Conservation (phyloP, 2,113 vertebrate species). For the Cryptomyrus ogoouensis region DNA sequence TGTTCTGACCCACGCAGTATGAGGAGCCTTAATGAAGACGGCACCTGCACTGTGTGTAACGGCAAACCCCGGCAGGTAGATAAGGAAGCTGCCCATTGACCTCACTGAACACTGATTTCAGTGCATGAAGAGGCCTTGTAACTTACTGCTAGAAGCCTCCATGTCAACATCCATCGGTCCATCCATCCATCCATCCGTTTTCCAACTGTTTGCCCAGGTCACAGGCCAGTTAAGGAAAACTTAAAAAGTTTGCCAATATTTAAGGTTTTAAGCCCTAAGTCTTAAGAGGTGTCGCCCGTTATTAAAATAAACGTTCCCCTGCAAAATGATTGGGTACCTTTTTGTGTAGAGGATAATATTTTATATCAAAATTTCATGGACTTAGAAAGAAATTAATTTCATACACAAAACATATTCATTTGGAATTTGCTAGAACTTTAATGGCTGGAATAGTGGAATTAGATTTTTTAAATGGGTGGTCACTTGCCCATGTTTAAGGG, state of each 20-base stretch:
- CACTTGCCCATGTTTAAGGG: not conserved
- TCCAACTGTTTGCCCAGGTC: not conserved
- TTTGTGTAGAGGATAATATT: not conserved
- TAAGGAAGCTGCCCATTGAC: not conserved
- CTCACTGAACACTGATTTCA: not conserved
- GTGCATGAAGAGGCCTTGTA: not conserved
- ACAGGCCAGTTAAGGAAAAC: not conserved
- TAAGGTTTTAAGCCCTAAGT: not conserved
- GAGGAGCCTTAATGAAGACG: not conserved
- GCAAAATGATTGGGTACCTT: not conserved
- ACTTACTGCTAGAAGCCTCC: not conserved
- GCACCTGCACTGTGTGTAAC: too few relatives aligned
- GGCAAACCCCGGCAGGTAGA: too few relatives aligned
- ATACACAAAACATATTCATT: not conserved
- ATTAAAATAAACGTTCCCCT: not conserved
- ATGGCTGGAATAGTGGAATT: not conserved
- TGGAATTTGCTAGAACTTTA: not conserved
- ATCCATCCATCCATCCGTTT: not conserved
- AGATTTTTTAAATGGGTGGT: not conserved
- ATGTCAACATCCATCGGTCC: not conserved
- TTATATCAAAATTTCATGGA: not conserved
- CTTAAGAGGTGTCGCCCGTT: not conserved
- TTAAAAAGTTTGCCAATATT: not conserved
- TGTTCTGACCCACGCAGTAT: not conserved
- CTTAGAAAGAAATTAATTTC: not conserved